A percentile compares a stretch with the other conserved stretches of the same genome.
phyloP scores from a whole-genome alignment of 2,888 invertebrate species.

The Xanthia togata region DNA sequence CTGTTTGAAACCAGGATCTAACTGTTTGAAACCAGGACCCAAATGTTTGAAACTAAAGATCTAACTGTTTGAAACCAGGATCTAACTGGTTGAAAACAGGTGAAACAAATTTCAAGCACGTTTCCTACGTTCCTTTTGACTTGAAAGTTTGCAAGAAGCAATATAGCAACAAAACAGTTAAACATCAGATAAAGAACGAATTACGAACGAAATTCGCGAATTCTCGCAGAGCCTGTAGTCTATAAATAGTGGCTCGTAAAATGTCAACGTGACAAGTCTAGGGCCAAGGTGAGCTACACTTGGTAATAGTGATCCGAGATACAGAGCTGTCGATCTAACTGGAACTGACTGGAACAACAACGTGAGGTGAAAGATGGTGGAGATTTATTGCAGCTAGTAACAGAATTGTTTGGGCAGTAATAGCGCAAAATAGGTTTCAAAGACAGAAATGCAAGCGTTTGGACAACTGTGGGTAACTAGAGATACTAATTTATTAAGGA shows the following conservation, averaged over 20 bases:
- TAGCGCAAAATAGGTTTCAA: neutral
- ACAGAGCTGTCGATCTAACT: conserved; percentile 4
- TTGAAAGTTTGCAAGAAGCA: conserved; percentile 2
- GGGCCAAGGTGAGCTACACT: conserved; percentile 52
- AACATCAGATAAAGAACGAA: conserved; percentile 4
- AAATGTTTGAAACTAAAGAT: no score
- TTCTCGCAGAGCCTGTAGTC: conserved; percentile 17
- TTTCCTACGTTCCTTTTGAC: neutral
- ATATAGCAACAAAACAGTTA: neutral
- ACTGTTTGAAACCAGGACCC: neutral
- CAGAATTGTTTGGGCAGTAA: neutral
- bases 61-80: neutral
- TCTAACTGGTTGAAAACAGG: neutral
- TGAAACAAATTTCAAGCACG: neutral
- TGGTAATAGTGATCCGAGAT: conserved; percentile 18
- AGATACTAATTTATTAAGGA: neutral
- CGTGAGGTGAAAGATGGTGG: conserved; percentile 16
- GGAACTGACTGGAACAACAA: no score
- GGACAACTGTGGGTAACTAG: no score
- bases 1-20: rapidly evolving
- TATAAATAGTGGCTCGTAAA: conserved; percentile 44
- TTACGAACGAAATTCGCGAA: conserved; percentile 7
- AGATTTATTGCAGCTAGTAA: conserved; percentile 4
- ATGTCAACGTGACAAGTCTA: conserved; percentile 50
- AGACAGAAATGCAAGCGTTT: neutral